Evolutionary conservation across 2,113 vertebrate genomes (phyloP).

Genomic region (Podiceps cristatus): DNA sequence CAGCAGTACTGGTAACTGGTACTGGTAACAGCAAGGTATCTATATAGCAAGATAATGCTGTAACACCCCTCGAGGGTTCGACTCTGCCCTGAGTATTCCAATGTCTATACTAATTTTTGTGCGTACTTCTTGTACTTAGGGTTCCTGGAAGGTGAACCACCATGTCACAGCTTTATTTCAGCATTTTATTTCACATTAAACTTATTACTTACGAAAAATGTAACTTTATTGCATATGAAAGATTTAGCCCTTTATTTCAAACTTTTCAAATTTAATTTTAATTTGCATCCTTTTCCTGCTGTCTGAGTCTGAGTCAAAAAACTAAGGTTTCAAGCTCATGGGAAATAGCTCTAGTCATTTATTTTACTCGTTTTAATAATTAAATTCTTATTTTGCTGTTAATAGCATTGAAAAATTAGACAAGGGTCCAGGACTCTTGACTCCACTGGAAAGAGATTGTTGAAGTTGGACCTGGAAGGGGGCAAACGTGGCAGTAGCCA

Average conservation of each 20-base stretch:
- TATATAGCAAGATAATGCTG: background rate
- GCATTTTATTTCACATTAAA: background rate
- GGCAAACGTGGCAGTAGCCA: background rate
- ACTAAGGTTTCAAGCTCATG: background rate
- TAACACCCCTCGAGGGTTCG: background rate
- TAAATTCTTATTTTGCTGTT: background rate
- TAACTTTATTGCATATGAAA: background rate
- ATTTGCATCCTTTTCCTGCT: background rate
- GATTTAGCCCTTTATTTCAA: background rate
- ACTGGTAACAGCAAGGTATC: background rate
- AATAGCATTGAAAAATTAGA: background rate
- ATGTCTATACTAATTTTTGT: background rate
- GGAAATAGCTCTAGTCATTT: background rate
- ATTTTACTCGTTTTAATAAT: background rate
- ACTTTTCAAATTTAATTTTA: background rate
- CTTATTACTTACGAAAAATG: background rate
- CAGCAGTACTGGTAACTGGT: background rate
- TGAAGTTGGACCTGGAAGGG: background rate
- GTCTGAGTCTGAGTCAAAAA: background rate
- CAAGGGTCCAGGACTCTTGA: background rate
- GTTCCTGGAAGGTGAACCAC: background rate
- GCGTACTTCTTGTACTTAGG: background rate
- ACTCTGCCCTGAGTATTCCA: background rate
- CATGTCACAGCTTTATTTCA: background rate
- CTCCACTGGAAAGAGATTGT: background rate